A percentile compares a stretch with the other conserved stretches of the same genome.
Evolutionary conservation across 2,113 vertebrate genomes (phyloP).

Genomic region (Channa maculata): DNA sequence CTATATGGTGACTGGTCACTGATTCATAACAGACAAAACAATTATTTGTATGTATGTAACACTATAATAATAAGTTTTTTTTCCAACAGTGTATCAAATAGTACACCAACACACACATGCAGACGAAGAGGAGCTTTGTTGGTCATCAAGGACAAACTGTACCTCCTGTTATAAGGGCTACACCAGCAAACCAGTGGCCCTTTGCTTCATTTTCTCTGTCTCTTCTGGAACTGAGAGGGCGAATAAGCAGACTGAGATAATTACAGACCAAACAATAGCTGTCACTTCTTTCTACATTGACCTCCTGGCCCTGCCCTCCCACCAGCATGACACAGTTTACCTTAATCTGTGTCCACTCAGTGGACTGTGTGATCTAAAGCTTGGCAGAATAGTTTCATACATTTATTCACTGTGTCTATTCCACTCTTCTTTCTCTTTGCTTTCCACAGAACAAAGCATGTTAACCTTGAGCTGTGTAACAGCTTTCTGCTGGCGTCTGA

Average conservation of each 20-base stretch:
- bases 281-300: constrained; percentile 54
- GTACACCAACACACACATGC: constrained; percentile 1
- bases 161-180: constrained; percentile 59
- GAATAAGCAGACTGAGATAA: constrained; percentile 66
- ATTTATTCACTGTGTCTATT: constrained; percentile 24
- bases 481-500: constrained; percentile 69
- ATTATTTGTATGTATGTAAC: too few species aligned
- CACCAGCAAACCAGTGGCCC: constrained; percentile 40
- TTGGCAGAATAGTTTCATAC: constrained; percentile 9
- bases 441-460: constrained; percentile 64
- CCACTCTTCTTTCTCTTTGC: constrained; percentile 17
- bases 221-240: constrained; percentile 63
- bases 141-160: constrained; percentile 57
- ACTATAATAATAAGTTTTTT: neutral
- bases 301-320: constrained; percentile 54
- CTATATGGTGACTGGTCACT: too few species aligned
- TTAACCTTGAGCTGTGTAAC: constrained; percentile 78
- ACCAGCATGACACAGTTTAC: constrained; percentile 31
- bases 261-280: constrained; percentile 69
- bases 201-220: constrained; percentile 29
- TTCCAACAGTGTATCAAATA: constrained; percentile 13
- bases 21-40: too few species aligned
- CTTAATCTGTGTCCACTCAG: constrained; percentile 43
- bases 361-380: constrained; percentile 37
- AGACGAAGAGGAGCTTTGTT: constrained; percentile 34